Conservation (phyloP, 2,888 invertebrate species). For the Unio delphinus region DNA sequence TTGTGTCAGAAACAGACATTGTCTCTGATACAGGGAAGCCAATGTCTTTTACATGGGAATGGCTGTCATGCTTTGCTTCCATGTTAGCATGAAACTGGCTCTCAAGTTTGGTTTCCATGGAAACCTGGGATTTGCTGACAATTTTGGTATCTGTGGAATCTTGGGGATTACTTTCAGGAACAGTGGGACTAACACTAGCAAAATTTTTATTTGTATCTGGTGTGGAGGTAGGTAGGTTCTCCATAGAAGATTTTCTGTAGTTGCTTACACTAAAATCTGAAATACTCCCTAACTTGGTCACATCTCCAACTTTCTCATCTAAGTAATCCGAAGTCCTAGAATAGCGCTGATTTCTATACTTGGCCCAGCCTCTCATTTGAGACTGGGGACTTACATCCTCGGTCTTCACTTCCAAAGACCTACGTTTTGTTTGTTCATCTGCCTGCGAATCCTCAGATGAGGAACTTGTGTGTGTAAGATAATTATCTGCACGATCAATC, state of each 20-base stretch:
- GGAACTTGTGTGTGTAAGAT: conserved; percentile 40
- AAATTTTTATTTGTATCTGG: conserved; percentile 1
- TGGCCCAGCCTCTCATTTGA: conserved; percentile 34
- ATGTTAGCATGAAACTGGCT: too few relatives aligned
- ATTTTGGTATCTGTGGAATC: too few relatives aligned
- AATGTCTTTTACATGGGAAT: neutral
- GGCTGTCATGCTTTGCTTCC: too few relatives aligned
- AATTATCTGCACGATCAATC: conserved; percentile 54
- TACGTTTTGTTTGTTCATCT: conserved; percentile 19
- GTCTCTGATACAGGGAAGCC: conserved; percentile 3
- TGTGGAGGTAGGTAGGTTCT: conserved; percentile 23
- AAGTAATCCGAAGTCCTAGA: conserved; percentile 30
- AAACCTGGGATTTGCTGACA: too few relatives aligned
- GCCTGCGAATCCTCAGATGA: conserved; percentile 38
- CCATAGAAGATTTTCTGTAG: conserved; percentile 30
- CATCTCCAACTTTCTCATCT: conserved; percentile 37
- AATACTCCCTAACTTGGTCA: conserved; percentile 36
- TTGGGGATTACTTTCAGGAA: too few relatives aligned
- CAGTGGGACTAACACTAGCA: too few relatives aligned
- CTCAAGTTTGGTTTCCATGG: too few relatives aligned
- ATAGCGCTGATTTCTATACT: conserved; percentile 32
- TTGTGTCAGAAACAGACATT: conserved; percentile 3
- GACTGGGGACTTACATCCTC: conserved; percentile 9
- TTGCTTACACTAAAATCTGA: conserved; percentile 39
- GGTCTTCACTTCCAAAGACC: conserved; percentile 29